Evolutionary conservation across 37 sponge, comb jelly and placozoan genomes (phyloP).

Genomic region (Cladorhizidae sp.): DNA sequence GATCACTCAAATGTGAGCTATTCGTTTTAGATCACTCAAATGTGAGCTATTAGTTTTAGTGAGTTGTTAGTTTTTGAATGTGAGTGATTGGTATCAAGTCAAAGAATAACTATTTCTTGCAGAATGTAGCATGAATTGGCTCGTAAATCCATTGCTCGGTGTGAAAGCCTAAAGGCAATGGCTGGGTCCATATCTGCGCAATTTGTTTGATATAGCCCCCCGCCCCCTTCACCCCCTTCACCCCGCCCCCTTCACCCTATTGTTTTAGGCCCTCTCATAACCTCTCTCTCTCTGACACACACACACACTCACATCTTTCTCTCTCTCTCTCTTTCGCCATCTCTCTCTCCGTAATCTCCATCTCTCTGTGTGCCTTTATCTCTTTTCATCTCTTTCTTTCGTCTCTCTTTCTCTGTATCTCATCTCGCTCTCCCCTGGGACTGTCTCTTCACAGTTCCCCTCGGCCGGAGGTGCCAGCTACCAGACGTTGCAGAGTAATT

Average conservation of each 20-base stretch:
- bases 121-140: no score
- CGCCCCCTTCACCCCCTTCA: background rate
- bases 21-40: no score
- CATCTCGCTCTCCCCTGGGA: background rate
- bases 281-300: background rate
- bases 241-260: background rate
- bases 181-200: no score
- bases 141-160: no score
- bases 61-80: no score
- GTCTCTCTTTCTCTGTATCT: background rate
- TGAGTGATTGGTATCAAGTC: no score
- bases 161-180: no score
- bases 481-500: conserved; percentile 81
- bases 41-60: no score
- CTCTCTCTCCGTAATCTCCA: background rate
- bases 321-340: background rate
- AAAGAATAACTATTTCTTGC: no score
- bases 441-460: conserved; percentile 49
- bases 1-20: no score
- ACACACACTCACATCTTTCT: no score
- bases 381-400: background rate
- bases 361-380: background rate
- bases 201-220: background rate
- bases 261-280: background rate
- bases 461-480: conserved; percentile 56